Percentiles rank a stretch among this genome's conserved stretches.
phyloP scores from a whole-genome alignment of 2,797 vertebrate species.

The Urosaurus nigricauda region DNA sequence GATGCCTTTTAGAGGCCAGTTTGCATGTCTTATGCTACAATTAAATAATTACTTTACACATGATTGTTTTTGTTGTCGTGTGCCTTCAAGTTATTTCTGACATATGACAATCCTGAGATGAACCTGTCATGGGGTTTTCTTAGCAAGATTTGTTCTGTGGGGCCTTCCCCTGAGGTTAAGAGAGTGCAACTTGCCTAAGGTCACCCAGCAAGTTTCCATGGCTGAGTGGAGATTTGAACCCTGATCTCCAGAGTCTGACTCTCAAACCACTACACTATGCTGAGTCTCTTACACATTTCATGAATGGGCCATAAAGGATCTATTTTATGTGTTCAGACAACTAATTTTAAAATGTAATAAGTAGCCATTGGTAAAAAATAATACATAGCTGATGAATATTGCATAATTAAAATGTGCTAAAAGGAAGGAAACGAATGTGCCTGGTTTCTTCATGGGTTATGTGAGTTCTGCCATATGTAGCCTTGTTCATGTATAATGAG shows the following conservation, averaged over 20 bases:
- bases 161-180: no score
- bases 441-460: not conserved
- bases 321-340: not conserved
- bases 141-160: no score
- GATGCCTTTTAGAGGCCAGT: not conserved
- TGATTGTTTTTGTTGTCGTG: no score
- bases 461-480: not conserved
- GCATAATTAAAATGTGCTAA: not conserved
- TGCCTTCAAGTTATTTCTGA: no score
- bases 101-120: no score
- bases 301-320: not conserved
- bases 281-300: not conserved
- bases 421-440: not conserved
- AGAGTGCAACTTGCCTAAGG: no score
- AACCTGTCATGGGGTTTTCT: no score
- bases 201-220: no score
- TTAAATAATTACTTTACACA: not conserved
- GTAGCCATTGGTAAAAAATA: not conserved
- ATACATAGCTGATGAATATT: not conserved
- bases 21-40: not conserved
- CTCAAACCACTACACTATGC: no score
- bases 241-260: no score
- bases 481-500: slow-evolving; percentile 16
- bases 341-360: not conserved
- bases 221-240: no score